Evolutionary conservation across 1,140 invertebrate genomes (phyloP).

Genomic region (Monomorium pharaonis): DNA sequence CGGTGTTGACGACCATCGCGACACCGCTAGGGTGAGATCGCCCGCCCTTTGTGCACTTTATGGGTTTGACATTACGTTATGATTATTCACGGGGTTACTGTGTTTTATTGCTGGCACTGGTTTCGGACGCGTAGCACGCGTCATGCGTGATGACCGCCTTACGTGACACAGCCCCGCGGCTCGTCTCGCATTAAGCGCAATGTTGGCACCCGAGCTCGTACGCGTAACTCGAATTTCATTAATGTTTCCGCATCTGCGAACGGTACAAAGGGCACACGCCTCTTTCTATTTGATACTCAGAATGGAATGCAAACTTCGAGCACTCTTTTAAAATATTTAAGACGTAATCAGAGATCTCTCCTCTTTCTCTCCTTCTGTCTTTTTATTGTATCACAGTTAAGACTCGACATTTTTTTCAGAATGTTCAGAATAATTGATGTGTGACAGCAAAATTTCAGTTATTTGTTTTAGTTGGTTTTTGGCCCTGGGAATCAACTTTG

Average conservation of each 20-base stretch:
- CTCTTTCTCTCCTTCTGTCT: not conserved
- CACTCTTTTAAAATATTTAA: not conserved
- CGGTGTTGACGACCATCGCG: constrained; percentile 41
- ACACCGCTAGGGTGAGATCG: constrained; percentile 60
- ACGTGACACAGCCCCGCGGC: constrained; percentile 18
- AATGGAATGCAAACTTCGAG: not conserved
- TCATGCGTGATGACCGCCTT: constrained; percentile 14
- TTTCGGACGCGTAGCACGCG: constrained; percentile 45
- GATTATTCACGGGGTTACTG: constrained; percentile 84
- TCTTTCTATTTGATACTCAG: not conserved
- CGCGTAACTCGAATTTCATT: constrained; percentile 41
- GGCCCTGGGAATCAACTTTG: not conserved
- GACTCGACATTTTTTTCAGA: not conserved
- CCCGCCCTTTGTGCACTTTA: constrained; percentile 82
- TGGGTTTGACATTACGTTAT: constrained; percentile 81
- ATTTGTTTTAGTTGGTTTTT: not conserved
- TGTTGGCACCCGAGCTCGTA: constrained; percentile 5
- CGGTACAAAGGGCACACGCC: not conserved
- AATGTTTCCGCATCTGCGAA: not conserved
- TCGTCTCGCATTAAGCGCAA: constrained; percentile 23
- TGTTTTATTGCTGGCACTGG: constrained; percentile 80
- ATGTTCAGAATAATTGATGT: not conserved
- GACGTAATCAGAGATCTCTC: not conserved
- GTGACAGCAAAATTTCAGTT: not conserved
- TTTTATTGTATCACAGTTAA: not conserved